Base-by-base conservation (phyloP, 2,797 vertebrate species). In the Chaenodraco wilsoni region DNA sequence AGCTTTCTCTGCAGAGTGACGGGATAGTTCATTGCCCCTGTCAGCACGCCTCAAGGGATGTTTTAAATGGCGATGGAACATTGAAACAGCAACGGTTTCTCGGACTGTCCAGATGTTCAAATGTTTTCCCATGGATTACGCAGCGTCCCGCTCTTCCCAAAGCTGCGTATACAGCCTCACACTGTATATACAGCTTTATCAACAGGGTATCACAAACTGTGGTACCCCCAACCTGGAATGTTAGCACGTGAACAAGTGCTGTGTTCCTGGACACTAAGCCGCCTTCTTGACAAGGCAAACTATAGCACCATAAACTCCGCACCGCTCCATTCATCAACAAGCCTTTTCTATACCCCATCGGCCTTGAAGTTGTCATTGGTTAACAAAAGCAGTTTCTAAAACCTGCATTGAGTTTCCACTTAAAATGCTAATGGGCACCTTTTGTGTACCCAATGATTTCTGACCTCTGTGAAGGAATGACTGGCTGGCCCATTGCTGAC, bases 401-500 rank as follows among this genome's bases (percentile, higher is more conserved):
- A 78, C 65, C 57, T 88, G 81, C 89, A 88, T 71, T 86, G 74
- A 71, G 72, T 83, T 85, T 85, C 75, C 82, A 84, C 84, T 89
- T 89, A 91, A 93, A 90, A 86, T 85, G 90, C 83, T 89, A 91
- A 93, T 92, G 71, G 50, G 78, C 82, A 70, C 65, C 71, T 58
- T 84, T 86, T 90, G 87, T 85, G 80, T 58, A 27, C 60, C 71
- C 69, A 48, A 43, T 33, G 41, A 50, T 81, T 85, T 89, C 84
- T 86, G 68, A 88, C 87, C 73, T 72, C 14, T 50, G 65, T 59
- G 37, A 41, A 41, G 66, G 60, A 77, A 56, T 58, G 66, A 65
- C 65, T 64, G 56, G 21, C 62, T 50, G 60, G 59, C 43, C 50
- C 58, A 79, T 74, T 48, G 64, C 60, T 68, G 61, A 83, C 60